Conservation (phyloP, 2,113 vertebrate species). For the Calonectris borealis region DNA sequence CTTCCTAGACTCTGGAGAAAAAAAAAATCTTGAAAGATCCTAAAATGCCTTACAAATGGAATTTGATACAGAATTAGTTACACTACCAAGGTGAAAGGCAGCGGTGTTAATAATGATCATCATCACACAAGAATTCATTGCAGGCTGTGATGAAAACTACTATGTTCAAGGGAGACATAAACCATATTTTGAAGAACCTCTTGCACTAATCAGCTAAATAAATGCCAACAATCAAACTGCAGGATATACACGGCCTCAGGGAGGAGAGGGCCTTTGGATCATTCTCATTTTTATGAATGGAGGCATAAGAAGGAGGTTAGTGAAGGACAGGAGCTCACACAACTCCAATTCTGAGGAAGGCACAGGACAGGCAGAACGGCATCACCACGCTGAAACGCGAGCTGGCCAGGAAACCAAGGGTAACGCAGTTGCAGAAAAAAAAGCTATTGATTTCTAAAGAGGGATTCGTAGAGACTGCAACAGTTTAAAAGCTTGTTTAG, state of each 20-base stretch:
- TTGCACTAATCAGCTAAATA: not conserved
- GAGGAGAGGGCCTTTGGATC: not conserved
- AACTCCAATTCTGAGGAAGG: rapidly evolving
- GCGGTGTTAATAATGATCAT: rapidly evolving
- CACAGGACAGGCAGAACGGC: not conserved
- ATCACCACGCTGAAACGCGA: not conserved
- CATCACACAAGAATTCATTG: not conserved
- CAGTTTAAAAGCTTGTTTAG: conserved; percentile 34
- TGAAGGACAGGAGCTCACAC: not conserved
- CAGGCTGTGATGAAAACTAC: not conserved
- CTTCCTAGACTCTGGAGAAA: not conserved
- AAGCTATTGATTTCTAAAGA: not conserved
- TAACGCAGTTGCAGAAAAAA: not conserved
- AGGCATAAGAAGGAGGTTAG: not conserved
- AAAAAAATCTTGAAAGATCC: not conserved
- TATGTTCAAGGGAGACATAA: not conserved
- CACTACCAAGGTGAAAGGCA: not conserved
- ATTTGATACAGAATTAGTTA: not conserved
- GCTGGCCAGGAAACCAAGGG: not conserved
- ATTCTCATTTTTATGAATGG: conserved; percentile 17
- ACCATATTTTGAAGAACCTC: not conserved
- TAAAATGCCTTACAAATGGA: not conserved
- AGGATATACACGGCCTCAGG: not conserved
- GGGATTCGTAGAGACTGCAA: not conserved
- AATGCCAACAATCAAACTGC: not conserved